A percentile compares a stretch with the other conserved stretches of the same genome.
Evolutionary conservation across 2,797 vertebrate species (phyloP).

Genomic region (Phoxinus dragarum): DNA sequence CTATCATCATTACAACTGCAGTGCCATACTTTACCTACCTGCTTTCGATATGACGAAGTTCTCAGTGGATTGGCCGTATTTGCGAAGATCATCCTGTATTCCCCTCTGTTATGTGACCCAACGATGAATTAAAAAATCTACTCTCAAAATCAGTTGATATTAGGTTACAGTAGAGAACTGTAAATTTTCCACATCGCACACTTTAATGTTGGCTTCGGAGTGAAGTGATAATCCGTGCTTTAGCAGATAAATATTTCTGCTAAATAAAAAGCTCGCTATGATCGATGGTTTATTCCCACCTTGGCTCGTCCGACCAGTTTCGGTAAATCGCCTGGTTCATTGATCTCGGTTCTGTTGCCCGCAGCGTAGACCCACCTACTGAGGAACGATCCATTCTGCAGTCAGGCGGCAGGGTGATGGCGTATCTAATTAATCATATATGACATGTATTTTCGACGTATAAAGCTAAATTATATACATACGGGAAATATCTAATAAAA

Average conservation of each 20-base stretch:
- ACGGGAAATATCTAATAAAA: fast-evolving
- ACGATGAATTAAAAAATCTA: conserved; percentile 43
- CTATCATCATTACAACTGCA: background rate
- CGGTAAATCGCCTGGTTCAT: conserved; percentile 80
- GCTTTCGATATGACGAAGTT: conserved; percentile 85
- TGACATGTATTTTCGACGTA: background rate
- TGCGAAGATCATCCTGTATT: conserved; percentile 93
- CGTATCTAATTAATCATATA: background rate
- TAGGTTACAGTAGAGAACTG: conserved; percentile 53
- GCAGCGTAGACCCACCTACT: conserved; percentile 84
- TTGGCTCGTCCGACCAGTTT: conserved; percentile 72
- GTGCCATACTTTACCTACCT: conserved; percentile 80
- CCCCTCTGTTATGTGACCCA: conserved; percentile 47
- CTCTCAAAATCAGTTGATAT: conserved; percentile 39
- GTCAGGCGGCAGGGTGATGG: conserved; percentile 62
- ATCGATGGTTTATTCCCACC: conserved; percentile 61
- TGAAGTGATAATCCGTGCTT: conserved; percentile 28
- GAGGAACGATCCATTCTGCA: conserved; percentile 75
- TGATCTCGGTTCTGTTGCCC: conserved; percentile 85
- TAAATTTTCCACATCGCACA: conserved; percentile 61
- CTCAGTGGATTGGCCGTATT: conserved; percentile 88
- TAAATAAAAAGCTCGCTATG: conserved; percentile 19
- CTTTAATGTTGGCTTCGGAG: conserved; percentile 41
- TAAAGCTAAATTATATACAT: too few relatives aligned
- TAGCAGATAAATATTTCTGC: conserved; percentile 2